A percentile compares a stretch with the other conserved stretches of the same genome.
Conservation (phyloP, 92 coral and sea anemone genomes). For the Phenganax marumi region DNA sequence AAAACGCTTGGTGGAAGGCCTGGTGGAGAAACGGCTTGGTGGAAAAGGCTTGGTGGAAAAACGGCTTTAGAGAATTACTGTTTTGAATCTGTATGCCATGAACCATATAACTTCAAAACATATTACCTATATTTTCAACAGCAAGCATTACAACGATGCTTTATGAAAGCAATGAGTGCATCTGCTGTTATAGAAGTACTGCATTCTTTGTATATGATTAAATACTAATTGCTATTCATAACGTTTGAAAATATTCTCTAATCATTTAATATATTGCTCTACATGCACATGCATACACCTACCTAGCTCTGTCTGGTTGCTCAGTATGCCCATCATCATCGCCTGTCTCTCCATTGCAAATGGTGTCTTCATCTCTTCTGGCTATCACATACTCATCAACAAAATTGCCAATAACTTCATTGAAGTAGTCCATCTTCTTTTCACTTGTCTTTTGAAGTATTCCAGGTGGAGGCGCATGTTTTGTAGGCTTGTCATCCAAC, state of each 20-base stretch:
- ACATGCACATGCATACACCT: background rate
- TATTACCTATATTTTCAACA: background rate
- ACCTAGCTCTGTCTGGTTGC: conserved; percentile 6
- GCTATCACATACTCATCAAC: conserved; percentile 52
- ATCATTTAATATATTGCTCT: background rate
- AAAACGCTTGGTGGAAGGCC: background rate
- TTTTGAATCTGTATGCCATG: background rate
- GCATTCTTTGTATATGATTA: too few relatives aligned
- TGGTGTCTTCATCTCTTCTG: conserved; percentile 26
- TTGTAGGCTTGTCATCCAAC: conserved; percentile 18
- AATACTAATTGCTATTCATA: background rate
- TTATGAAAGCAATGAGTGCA: background rate
- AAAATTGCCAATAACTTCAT: conserved; percentile 43
- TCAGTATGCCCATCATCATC: background rate
- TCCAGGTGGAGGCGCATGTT: conserved; percentile 38
- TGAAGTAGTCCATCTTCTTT: conserved; percentile 38
- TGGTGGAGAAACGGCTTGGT: background rate
- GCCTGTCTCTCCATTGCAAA: background rate
- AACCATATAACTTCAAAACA: background rate
- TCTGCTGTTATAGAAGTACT: too few relatives aligned
- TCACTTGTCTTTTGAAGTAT: conserved; percentile 10
- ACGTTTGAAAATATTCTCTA: background rate
- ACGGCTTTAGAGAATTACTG: background rate
- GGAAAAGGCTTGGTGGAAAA: background rate
- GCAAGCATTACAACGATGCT: background rate